Evolutionary conservation across 2,113 vertebrate genomes (phyloP), one percentile per base, ranked within the genome.

Genomic region (Eolophus roseicapilla): DNA sequence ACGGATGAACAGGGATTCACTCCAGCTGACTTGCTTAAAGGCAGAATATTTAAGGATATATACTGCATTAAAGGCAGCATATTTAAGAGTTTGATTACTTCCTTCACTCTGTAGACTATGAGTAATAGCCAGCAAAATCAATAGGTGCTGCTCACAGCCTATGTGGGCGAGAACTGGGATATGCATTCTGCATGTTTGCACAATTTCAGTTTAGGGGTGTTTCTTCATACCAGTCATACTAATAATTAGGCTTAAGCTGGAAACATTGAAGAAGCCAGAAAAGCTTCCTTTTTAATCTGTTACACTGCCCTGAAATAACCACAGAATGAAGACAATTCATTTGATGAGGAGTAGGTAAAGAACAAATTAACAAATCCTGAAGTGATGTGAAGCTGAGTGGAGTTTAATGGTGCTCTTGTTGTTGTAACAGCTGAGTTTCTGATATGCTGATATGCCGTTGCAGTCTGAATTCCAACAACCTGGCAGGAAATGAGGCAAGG

Each of bases 21-120:
- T 94, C 52, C 80, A 84, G 74, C 44, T 82, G 80, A 94, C 53
- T 93, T 87, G 41, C 33, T 85, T 63, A 55, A 79, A 93, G n/a
- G 67, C 31, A 91, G 21, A 6, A 60, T 59, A 35, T 59, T 35
- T 59, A 16, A 59, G n/a, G 57, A 59, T 35, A 59, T 59, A 35
- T 24, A 59, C 57, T 35, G 33, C 33, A 59, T 35, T 59, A 59
- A 59, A 59, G 57, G 57, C 5, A 84, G 50, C 55, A 46, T 24
- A 65, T 33, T 55, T 37, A 67, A 84, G 55, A 39, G 60, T 43
- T 13, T 29, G 27, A 60, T 55, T 81, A 37, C n/a, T 62, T 64
- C 80, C 33, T 13, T 41, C 37, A 50, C 27, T 31, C 5, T 17
- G n/a, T 65, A 84, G 57, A 44, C 44, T 65, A 20, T 25, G 33